These are phyloP conservation scores for Sebastes diaconus DNA, from an alignment of 2,797 vertebrate genomes.

Conservation along the genomic window DNA sequence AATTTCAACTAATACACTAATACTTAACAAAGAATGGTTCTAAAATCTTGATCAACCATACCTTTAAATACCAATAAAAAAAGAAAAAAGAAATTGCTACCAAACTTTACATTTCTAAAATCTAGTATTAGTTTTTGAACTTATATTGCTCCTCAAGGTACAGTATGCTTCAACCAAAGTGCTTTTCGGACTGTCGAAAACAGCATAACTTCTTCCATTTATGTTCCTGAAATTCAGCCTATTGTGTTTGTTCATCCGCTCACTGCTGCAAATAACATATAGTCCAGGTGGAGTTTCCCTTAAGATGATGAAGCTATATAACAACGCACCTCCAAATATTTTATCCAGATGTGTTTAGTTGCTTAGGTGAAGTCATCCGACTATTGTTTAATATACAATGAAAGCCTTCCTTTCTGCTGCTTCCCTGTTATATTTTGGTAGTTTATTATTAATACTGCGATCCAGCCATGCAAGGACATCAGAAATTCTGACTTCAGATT, in stretches of 20 bases:
- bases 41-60: no score
- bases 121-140: no score
- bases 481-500: not conserved
- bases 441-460: conserved; percentile 3
- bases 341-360: conserved; percentile 10
- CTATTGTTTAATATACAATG: conserved; percentile 39
- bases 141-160: not conserved
- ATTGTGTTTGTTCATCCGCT: conserved; percentile 3
- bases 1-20: no score
- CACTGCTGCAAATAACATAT: not conserved
- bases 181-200: not conserved
- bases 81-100: no score
- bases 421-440: not conserved
- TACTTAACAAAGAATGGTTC: no score
- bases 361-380: not conserved
- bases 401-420: conserved; percentile 8
- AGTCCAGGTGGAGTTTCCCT: not conserved
- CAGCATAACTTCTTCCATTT: not conserved
- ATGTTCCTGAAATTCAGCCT: not conserved
- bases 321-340: not conserved
- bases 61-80: no score
- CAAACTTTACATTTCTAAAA: no score
- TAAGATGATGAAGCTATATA: not conserved
- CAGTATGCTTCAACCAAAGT: not conserved
- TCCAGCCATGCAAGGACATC: not conserved